Evolutionary conservation across 2,888 invertebrate species (phyloP), one percentile per base, ranked within the genome.

Genomic region (Dysmachus trigonus): DNA sequence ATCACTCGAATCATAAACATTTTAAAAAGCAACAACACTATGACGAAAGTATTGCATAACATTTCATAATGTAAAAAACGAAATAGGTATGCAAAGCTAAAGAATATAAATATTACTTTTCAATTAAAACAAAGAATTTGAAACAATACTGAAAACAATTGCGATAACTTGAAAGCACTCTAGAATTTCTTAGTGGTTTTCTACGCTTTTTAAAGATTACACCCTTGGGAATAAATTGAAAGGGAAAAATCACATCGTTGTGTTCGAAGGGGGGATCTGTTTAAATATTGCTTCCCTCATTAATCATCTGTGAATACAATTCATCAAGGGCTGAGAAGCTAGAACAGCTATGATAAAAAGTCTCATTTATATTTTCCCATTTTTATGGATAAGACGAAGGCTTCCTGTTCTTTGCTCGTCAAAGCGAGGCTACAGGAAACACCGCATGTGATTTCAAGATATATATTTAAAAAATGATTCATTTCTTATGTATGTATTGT

Each of bases 261-360:
- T 47, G 13, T 41, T 77, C 41, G 47, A 35, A 47, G 47, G 47
- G n/a, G 47, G 38, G 47, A 47, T 47, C 77, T 47, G 6, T 77
- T 77, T 77, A 47, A 77, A 77, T 27, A 77, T 35, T 35, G 77
- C 47, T 47, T 15, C n/a, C 62, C 47, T 77, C 77, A 77, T 77
- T 77, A 77, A 77, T 77, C 77, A 77, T 77, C 27, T 4, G 6
- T 77, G 15, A 77, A 77, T 41, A 47, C 77, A 77, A 77, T 77
- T 47, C 41, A 77, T 77, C 77, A 77, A 77, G 47, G 41, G 77
- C n/a, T 77, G 47, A 77, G 62, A 62, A 62, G 62, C 62, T 62
- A 62, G 62, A 62, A 22, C 62, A 62, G 62, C 27, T 2, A 27
- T 27, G 62, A 62, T 62, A 62, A 62, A 62, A 62, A 62, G 62